Base-by-base conservation (phyloP, 2,113 vertebrate species). In the Brachyistius frenatus region DNA sequence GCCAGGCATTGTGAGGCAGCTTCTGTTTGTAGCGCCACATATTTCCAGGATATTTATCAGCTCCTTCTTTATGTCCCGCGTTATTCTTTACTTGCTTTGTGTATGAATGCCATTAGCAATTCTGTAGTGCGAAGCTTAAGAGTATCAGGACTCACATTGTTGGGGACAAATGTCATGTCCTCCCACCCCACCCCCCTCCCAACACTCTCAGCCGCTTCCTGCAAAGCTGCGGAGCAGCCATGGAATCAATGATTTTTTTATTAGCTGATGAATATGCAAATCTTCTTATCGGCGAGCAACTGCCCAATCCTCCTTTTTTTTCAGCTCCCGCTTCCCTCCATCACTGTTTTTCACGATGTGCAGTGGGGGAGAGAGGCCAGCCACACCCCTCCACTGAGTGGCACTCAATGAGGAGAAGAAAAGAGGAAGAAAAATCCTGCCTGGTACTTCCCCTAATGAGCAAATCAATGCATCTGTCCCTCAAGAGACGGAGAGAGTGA, bases 241-340 rank as follows among this genome's bases (percentile, higher is more conserved):
- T 85, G 86, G 86, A 86, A 93, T 95, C 93, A 93, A 77, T 94
- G 94, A 95, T 95, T 94, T 79, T 79, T 93, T 93, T 93, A 92
- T 96, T 94, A 91, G 89, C 95, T 95, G 90, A 96, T 96, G 89
- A 96, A 96, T 95, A 97, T 97, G 94, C 96, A 96, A 92, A 86
- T 87, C 87, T 89, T 85, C 89, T 90, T 93, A 93, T 93, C 93
- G 87, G 83, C 54, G 57, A 56, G 76, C 76, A 65, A 31, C 70
- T 53, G 89, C 87, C 81, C 84, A 91, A 78, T 84, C 85, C 76
- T 81, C 66, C 76, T 78, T 87, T 86, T 89, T 84, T 90, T 81
- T 91, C 66, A 23, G 60, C 41, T 80, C 76, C 75, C 1, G 52
- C 83, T 89, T 73, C 60, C 75, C 75, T 81, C 81, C 77, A 78